These are phyloP conservation scores for Akabosia matsudoensis DNA, from an alignment of 1,140 invertebrate species.

Conservation along the genomic window DNA sequence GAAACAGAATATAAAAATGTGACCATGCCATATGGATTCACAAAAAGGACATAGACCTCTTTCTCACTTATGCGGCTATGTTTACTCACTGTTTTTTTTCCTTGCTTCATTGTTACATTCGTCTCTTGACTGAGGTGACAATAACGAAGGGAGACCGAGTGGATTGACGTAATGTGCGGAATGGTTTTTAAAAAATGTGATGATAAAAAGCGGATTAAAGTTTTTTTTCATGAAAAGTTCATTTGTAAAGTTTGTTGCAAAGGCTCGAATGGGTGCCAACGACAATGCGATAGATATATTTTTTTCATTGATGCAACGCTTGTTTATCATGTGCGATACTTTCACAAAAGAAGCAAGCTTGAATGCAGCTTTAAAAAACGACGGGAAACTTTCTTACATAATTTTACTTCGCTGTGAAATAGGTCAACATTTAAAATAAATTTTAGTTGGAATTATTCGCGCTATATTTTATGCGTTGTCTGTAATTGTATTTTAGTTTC, in stretches of 20 bases:
- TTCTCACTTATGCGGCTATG: conserved; percentile 6
- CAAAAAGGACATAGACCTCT: too few relatives aligned
- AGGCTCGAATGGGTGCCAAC: conserved; percentile 1
- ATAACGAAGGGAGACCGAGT: not conserved
- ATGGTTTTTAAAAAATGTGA: not conserved
- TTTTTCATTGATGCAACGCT: not conserved
- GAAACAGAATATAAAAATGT: not conserved
- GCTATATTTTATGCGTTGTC: too few relatives aligned
- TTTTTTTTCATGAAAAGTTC: conserved; percentile 16
- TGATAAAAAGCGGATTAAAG: conserved; percentile 24
- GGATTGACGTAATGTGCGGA: not conserved
- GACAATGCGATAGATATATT: not conserved
- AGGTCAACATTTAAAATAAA: too few relatives aligned
- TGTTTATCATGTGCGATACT: too few relatives aligned
- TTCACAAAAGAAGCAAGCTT: too few relatives aligned
- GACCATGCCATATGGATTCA: conserved; percentile 9
- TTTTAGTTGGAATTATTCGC: too few relatives aligned
- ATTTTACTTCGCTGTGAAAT: too few relatives aligned
- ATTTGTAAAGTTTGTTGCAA: not conserved
- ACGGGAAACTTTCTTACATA: too few relatives aligned
- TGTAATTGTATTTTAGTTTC: too few relatives aligned
- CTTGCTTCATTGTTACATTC: not conserved
- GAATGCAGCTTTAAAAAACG: too few relatives aligned
- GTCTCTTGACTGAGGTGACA: conserved; percentile 18
- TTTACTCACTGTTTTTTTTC: not conserved